phyloP scores from a whole-genome alignment of 2,888 invertebrate genomes.

The Drosophila meridionalis region DNA sequence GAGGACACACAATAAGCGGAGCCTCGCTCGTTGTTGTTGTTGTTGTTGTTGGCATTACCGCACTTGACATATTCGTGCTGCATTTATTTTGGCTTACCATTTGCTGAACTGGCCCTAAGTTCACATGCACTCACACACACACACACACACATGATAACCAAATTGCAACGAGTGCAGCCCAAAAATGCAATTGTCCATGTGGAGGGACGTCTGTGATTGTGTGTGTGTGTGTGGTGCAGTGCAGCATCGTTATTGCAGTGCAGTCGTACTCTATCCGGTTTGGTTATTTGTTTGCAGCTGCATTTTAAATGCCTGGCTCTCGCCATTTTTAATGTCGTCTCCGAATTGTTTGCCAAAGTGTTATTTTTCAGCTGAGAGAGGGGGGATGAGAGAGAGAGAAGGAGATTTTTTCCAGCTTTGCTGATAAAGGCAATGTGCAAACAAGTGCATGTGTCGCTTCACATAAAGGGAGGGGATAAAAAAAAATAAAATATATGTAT shows the following conservation, averaged over 20 bases:
- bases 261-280: conserved; percentile 24
- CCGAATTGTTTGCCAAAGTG: conserved; percentile 41
- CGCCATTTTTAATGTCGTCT: conserved; percentile 48
- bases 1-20: conserved; percentile 34
- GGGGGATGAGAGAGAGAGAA: not conserved
- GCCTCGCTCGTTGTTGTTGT: conserved; percentile 25
- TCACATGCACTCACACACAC: conserved; percentile 18
- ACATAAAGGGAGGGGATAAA: not conserved
- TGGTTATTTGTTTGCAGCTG: conserved; percentile 34
- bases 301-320: conserved; percentile 52
- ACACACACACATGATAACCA: conserved; percentile 12
- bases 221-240: not conserved
- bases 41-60: conserved; percentile 42
- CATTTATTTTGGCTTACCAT: conserved; percentile 72
- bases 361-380: conserved; percentile 24
- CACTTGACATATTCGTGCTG: conserved; percentile 74
- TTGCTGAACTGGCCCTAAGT: conserved; percentile 44
- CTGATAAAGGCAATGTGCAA: not conserved
- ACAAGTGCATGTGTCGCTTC: conserved; percentile 1
- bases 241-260: conserved; percentile 2
- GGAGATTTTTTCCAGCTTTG: conserved; percentile 1
- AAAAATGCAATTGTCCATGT: conserved; percentile 39
- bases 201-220: no score
- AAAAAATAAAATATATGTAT: not conserved
- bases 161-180: conserved; percentile 42